phyloP scores from a whole-genome alignment of 1,140 invertebrate species.

The Dysdera silvatica region DNA sequence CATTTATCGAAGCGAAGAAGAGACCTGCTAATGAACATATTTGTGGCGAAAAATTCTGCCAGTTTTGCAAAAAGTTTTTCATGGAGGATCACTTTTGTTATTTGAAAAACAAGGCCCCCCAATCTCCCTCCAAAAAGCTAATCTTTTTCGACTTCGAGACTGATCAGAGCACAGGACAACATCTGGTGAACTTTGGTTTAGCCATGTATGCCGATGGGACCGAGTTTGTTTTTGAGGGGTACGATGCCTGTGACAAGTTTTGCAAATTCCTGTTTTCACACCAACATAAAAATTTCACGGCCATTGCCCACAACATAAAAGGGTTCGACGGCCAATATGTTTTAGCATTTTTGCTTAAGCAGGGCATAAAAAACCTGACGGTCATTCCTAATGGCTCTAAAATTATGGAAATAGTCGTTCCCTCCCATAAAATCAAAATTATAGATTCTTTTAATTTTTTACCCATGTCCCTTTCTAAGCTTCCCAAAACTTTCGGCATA shows the following conservation, averaged over 20 bases:
- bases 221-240: not conserved
- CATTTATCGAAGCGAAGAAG: no score
- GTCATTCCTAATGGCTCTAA: conserved; percentile 3
- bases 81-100: no score
- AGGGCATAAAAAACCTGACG: not conserved
- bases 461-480: not conserved
- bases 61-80: no score
- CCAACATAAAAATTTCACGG: not conserved
- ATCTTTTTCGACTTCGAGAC: not conserved
- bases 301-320: not conserved
- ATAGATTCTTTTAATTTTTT: conserved; percentile 18
- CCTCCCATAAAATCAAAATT: not conserved
- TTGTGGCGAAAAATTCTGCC: no score
- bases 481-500: conserved; percentile 12
- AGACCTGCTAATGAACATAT: no score
- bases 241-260: not conserved
- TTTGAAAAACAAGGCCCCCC: no score
- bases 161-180: not conserved
- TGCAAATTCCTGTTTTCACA: not conserved
- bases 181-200: not conserved
- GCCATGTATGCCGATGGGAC: not conserved
- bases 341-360: not conserved
- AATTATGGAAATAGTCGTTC: not conserved
- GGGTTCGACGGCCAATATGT: conserved; percentile 5
- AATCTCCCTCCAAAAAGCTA: no score